Percentiles rank a stretch among this genome's conserved stretches.
phyloP scores from a whole-genome alignment of 2,113 vertebrate genomes.

The Pelecanoides urinatrix region DNA sequence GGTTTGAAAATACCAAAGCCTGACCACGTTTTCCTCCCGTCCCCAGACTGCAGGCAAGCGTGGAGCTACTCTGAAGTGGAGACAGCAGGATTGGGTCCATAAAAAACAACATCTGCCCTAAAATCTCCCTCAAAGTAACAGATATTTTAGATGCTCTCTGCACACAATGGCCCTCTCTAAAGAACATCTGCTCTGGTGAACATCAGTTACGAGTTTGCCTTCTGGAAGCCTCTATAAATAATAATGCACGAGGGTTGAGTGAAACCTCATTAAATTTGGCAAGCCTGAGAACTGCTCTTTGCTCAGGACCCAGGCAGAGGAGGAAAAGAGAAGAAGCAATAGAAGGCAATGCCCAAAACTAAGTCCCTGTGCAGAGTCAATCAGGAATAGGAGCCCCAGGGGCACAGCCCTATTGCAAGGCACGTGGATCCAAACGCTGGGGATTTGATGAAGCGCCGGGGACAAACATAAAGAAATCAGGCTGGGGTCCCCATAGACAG shows the following conservation, averaged over 20 bases:
- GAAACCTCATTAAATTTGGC: neutral
- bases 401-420: neutral
- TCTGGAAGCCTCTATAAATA: constrained; percentile 23
- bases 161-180: neutral
- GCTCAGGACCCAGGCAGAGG: neutral
- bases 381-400: neutral
- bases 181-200: neutral
- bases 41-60: neutral
- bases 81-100: neutral
- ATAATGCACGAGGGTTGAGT: neutral
- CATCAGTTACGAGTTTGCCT: neutral
- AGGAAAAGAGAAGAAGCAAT: neutral
- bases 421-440: neutral
- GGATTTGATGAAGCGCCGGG: neutral
- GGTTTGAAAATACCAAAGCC: neutral
- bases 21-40: fast-evolving
- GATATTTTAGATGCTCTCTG: neutral
- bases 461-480: neutral
- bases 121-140: neutral
- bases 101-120: neutral
- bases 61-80: neutral
- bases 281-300: neutral
- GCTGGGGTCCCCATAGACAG: neutral
- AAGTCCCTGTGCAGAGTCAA: neutral
- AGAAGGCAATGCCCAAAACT: neutral